A percentile compares a stretch with the other conserved stretches of the same genome.
Evolutionary conservation across 2,113 vertebrate genomes (phyloP).

Genomic region (Bostrychus sinensis): DNA sequence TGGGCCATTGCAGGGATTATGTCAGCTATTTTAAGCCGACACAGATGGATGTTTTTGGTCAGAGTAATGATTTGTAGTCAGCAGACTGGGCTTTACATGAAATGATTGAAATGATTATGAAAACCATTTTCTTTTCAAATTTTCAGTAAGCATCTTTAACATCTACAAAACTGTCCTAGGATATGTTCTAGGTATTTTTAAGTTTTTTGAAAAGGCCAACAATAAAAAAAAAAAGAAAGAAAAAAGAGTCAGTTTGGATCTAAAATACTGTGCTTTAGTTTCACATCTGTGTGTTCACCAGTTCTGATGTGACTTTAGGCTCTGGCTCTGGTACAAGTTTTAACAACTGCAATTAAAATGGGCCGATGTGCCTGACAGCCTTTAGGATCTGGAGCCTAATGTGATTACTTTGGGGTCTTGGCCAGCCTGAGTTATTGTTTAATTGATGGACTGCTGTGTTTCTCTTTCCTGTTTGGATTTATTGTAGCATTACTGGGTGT

Average conservation of each 20-base stretch:
- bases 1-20: conserved; percentile 61
- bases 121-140: too few species aligned
- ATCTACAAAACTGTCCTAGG: not conserved
- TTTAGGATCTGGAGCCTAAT: conserved; percentile 24
- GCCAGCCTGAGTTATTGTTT: conserved; percentile 34
- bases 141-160: not conserved
- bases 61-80: conserved; percentile 37
- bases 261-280: too few species aligned
- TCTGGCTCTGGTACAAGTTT: not conserved
- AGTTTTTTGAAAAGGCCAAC: conserved; percentile 7
- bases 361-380: conserved; percentile 18
- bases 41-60: conserved; percentile 52
- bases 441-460: conserved; percentile 40
- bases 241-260: too few species aligned
- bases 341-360: not conserved
- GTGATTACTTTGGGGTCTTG: conserved; percentile 41
- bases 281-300: not conserved
- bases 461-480: conserved; percentile 6
- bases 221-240: too few species aligned
- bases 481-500: conserved; percentile 1
- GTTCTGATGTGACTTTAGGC: not conserved
- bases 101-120: not conserved
- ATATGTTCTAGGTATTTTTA: not conserved
- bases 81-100: not conserved
- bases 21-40: conserved; percentile 55